These are phyloP conservation scores for Vanacampus margaritifer DNA, from an alignment of 2,113 vertebrate genomes.

Conservation along the genomic window DNA sequence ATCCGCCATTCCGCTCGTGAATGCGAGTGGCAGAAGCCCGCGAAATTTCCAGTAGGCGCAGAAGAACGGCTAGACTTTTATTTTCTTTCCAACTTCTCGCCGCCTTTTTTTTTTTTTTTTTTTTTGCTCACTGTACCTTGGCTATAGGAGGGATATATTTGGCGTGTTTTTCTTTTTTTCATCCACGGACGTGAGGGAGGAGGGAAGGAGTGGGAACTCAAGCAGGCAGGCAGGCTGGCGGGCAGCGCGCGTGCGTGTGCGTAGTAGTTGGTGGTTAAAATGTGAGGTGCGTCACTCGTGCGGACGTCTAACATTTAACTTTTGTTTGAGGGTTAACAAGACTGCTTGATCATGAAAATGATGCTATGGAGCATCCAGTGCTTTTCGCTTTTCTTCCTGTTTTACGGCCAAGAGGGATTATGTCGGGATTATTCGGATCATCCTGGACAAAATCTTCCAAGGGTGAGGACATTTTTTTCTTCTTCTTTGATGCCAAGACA, in stretches of 20 bases:
- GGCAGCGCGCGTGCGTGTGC: neutral
- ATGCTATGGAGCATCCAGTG: slow-evolving; percentile 35
- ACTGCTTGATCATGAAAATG: slow-evolving; percentile 18
- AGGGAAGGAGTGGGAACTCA: slow-evolving; percentile 26
- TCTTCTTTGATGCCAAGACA: neutral
- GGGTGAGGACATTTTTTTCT: slow-evolving; percentile 51
- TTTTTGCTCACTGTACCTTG: neutral
- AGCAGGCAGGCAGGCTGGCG: slow-evolving; percentile 1
- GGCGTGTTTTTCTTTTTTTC: neutral
- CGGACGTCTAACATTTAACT: slow-evolving; percentile 11
- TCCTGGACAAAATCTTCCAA: slow-evolving; percentile 31
- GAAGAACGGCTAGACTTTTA: slow-evolving; percentile 8
- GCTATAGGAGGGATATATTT: slow-evolving; percentile 8
- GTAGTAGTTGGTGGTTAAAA: slow-evolving; percentile 5
- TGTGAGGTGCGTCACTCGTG: slow-evolving; percentile 39
- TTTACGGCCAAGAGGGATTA: slow-evolving; percentile 46
- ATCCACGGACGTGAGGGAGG: slow-evolving; percentile 6
- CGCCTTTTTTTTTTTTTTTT: too few relatives aligned
- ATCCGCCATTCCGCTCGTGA: slow-evolving; percentile 32
- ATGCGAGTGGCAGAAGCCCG: slow-evolving; percentile 44
- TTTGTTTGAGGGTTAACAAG: slow-evolving; percentile 7
- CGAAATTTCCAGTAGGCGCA: slow-evolving; percentile 52
- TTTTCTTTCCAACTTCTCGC: neutral
- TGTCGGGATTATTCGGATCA: slow-evolving; percentile 35
- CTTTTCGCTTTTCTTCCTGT: slow-evolving; percentile 45